phyloP scores from a whole-genome alignment of 2,797 vertebrate species.

The Lacerta viridis region DNA sequence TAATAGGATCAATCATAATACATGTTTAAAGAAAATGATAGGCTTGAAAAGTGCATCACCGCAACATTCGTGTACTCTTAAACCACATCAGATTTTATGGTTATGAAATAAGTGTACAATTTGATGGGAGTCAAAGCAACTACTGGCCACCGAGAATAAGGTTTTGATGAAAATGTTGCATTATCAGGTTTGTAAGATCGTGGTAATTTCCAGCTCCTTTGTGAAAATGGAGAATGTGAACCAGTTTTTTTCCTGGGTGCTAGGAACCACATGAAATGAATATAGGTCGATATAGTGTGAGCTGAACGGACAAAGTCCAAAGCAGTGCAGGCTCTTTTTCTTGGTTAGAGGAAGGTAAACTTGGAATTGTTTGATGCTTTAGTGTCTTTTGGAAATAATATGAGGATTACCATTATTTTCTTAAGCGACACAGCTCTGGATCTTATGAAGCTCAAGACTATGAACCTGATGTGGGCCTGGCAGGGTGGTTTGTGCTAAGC shows the following conservation, averaged over 20 bases:
- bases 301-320: neutral
- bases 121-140: neutral
- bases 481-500: neutral
- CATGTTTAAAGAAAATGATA: neutral
- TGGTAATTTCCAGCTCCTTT: neutral
- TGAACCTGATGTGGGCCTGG: neutral
- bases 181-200: neutral
- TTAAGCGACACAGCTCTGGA: too few relatives aligned
- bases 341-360: neutral
- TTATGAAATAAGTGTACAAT: neutral
- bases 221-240: neutral
- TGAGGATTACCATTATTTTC: neutral
- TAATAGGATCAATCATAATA: neutral
- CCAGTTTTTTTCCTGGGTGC: neutral
- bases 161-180: neutral
- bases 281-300: neutral
- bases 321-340: neutral
- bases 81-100: neutral
- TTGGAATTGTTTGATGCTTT: neutral
- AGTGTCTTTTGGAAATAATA: neutral
- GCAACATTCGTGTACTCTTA: neutral
- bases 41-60: neutral
- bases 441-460: neutral
- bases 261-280: constrained; percentile 1
- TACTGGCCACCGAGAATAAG: neutral